Base-by-base conservation (phyloP, 1,140 invertebrate genomes). In the Drosophila lacertosa region DNA sequence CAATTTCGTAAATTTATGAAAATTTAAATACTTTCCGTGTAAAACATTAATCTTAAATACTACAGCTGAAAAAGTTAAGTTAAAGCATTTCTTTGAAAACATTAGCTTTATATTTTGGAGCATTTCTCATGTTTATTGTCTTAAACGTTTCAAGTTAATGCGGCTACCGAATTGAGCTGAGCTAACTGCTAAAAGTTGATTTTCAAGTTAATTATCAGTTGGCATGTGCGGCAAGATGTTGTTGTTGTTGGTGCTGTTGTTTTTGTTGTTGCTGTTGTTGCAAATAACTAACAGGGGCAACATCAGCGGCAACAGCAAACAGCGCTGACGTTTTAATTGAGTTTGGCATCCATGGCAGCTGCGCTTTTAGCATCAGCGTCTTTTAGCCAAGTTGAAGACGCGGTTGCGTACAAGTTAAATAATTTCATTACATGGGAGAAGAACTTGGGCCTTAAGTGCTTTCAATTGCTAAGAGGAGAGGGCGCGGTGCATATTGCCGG, bases 141-240 rank as follows among this genome's bases (percentile, higher is more conserved):
- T 69, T 62, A 24, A 63, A 69, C 48, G 32, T 1, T 54, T 60
- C 13, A 4, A 24, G 22, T 32, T 7, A 32, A 10, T 29, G 29
- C 33, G 32, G 26, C 59, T 60, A 42, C 59, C 66, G 59, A 75
- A 65, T 71, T 40, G 62, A 44, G 50, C 65, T n/a, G 15, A 42
- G 58, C 58, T 59, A 77, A 40, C 40, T 44, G 64, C 80, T 75
- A 44, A 76, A 73, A 86, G 68, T 84, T 69, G 74, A 82, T 82
- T 80, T 86, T 77, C 82, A 74, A 86, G 81, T 86, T 88, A 86
- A 86, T 86, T 86, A 84, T 81, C 81, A 63, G 77, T 77, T 88
- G 79, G 82, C 82, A 88, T 88, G 82, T 86, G 81, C 77, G 65
- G 37, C 54, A 67, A 72, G 50, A 59, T 59, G 44, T 48, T 62